Base-by-base conservation (phyloP, 2,113 vertebrate species). In the Heterocephalus glaber region DNA sequence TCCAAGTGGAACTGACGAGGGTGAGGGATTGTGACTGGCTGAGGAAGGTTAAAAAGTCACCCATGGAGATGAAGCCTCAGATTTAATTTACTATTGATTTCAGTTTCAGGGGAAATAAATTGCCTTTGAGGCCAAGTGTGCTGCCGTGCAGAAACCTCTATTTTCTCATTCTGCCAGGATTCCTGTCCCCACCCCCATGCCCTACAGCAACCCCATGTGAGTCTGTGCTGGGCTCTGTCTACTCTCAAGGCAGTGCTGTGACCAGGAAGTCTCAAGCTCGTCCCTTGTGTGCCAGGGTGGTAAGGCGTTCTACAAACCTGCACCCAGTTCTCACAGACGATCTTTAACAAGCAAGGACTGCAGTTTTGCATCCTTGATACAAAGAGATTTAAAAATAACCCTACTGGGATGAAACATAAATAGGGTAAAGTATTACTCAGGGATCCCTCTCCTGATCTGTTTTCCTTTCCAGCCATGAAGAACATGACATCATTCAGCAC, bases 61-160 rank as follows among this genome's bases (percentile, higher is more conserved):
- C 83, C 19, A 0, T 19, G 61, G 58, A 96, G 89, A 84, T 60
- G 90, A 86, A 96, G 95, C 94, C 41, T 47, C 84, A 93, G 96
- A 81, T 97, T 97, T 98, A 97, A 97, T 98, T 98, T 98, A 96
- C 96, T 97, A 96, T 96, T 96, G 96, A 98, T 98, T 98, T 96
- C 97, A 96, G 74, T 97, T 97, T 98, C 96, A 92, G 96, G 96
- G 96, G 3, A 84, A 97, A 94, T 92, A 97, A 87, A 94, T 89
- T 77, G 89, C 86, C 97, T 94, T 97, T 96, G 97, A 88, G 89
- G 92, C 86, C 61, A 86, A 88, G 83, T n/a, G 30, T 54, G 35
- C 79, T 44, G n/a, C 88, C 1, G 0, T 22, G 66, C n/a, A 94
- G 89, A 89, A 76, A 89, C 56, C 49, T 58, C n/a, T 70, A 19